Base-by-base conservation (phyloP, 2,797 vertebrate species). In the Micrastur ruficollis region DNA sequence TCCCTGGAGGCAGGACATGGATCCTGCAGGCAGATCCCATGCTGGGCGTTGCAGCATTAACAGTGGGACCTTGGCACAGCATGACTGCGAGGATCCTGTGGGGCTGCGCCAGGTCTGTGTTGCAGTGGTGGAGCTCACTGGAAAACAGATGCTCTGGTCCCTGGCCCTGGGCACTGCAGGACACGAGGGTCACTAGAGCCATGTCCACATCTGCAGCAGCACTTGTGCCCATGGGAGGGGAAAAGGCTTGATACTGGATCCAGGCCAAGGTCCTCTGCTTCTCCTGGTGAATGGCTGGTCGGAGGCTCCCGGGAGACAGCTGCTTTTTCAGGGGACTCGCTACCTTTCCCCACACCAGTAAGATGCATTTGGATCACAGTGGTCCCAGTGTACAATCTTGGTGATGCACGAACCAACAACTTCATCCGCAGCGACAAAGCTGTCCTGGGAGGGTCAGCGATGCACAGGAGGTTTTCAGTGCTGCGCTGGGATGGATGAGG, bases 391-490 rank as follows among this genome's bases (percentile, higher is more conserved):
- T 27, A 58, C 22, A 47, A 5, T 12, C 59, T 31, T 47, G 56
- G 40, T 62, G 75, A 49, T 9, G 44, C 29, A 27, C 0, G 2
- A 81, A 40, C 34, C 50, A 36, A 40, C 44, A 44, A 8, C 44
- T 44, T 44, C 17, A 68, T 11, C 40, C 0, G 1, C 1, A 6
- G 50, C 0, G 0, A 75, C 19, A 66, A 38, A 47, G 42, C n/a
- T 47, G 50, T 46, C 47, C 58, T 31, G 59, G 38, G 10, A 19
- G 6, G 12, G 1, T 19, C 6, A 5, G 63, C 5, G 13, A 34
- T 11, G 15, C 38, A 25, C n/a, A 32, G 1, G 14, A 71, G 61
- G 25, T 47, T 46, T 58, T 42, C 59, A 47, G 59, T 6, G n/a
- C 38, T 29, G 34, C 18, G 27, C n/a, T 26, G 22, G n/a, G 36